These are phyloP conservation scores for Cuniculus paca DNA, from an alignment of 2,797 vertebrate genomes.

Conservation along the genomic window DNA sequence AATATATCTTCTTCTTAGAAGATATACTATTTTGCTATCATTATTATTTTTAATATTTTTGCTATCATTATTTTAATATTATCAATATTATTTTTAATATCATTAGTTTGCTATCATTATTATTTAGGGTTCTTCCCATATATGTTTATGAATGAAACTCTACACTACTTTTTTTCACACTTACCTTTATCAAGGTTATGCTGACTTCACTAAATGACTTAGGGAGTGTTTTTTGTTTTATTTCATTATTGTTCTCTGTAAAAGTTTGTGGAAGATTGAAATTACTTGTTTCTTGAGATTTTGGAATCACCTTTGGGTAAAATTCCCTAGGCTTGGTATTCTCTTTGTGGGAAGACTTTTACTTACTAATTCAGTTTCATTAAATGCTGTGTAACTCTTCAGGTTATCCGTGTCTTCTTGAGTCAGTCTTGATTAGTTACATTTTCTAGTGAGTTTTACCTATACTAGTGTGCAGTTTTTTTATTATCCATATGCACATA, in stretches of 20 bases:
- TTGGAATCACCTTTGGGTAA: not conserved
- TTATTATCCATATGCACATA: not conserved
- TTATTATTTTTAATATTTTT: too few species aligned
- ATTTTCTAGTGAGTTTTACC: slow-evolving; percentile 5
- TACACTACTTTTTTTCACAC: not conserved
- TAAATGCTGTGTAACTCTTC: not conserved
- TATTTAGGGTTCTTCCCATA: not conserved
- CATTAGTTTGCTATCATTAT: not conserved
- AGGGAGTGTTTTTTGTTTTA: not conserved
- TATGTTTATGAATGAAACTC: not conserved
- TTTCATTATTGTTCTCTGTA: not conserved
- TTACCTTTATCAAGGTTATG: not conserved
- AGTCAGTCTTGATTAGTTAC: not conserved
- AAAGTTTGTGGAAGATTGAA: not conserved
- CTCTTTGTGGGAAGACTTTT: not conserved
- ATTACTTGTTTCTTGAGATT: slow-evolving; percentile 44
- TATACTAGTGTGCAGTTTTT: not conserved
- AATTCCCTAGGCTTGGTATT: not conserved
- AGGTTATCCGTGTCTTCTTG: not conserved
- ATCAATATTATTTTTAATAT: too few species aligned
- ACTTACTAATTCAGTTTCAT: slow-evolving; percentile 17
- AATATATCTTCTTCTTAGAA: not conserved
- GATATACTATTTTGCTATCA: not conserved
- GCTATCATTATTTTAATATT: too few species aligned
- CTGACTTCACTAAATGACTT: not conserved